Base-by-base conservation (phyloP, 2,113 vertebrate species). In the Leuciscus idus region DNA sequence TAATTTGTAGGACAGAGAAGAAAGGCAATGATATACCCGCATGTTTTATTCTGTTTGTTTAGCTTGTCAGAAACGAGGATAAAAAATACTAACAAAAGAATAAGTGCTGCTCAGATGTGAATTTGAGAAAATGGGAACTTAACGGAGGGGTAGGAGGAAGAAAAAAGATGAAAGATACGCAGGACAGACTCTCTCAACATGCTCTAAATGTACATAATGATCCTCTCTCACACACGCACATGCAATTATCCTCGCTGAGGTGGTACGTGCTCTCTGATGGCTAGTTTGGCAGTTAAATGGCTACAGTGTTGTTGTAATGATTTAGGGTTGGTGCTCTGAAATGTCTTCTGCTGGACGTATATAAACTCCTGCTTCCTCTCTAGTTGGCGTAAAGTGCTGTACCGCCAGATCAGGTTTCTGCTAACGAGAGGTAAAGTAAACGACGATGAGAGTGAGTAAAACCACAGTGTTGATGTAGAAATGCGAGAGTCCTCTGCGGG, bases 361-460 rank as follows among this genome's bases (percentile, higher is more conserved):
- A 87, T 84, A 86, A 83, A 86, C 85, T 84, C 43, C 36, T 36
- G 81, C 52, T 79, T 79, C 82, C 82, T 84, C 68, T 48, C 75
- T 66, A 57, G 61, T 55, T 50, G 66, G 36, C n/a, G 57, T 81
- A 85, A 84, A 19, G 55, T 77, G 17, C 74, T 55, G 43, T 26
- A 64, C 36, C 46, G 21, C 39, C 50, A n/a, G 86, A 87, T 89
- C 76, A 6, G 76, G 81, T 89, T 89, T 84, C 89, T 15, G 75
- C 39, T 89, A 89, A 89, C 61, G 81, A 89, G 81, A 64, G 61
- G 84, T 86, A 86, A 88, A 87, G 86, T 88, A 88, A 89, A 87
- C 72, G 87, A 9, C 21, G 10, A 64, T 33, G 36, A 12, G 36
- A 26, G 30, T 70, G 75, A 75, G 84, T 78, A 43, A 85, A 80